phyloP scores from a whole-genome alignment of 2,797 vertebrate genomes.

The Astyanax mexicanus region DNA sequence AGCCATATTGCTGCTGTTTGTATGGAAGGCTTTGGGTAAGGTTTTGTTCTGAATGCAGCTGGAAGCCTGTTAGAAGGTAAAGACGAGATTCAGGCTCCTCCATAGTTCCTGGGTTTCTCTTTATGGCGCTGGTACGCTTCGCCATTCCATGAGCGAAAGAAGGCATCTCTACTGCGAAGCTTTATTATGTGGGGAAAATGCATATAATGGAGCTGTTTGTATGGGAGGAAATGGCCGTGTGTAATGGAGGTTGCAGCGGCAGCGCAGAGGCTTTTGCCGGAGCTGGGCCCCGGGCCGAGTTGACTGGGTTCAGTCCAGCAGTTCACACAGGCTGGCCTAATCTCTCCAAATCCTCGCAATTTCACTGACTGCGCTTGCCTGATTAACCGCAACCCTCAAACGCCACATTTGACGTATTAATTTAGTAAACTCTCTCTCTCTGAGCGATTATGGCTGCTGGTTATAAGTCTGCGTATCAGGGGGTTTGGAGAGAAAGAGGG shows the following conservation, averaged over 20 bases:
- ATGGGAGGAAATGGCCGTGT: slow-evolving; percentile 56
- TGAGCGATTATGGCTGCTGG: slow-evolving; percentile 54
- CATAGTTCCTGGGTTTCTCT: slow-evolving; percentile 6
- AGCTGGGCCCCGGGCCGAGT: slow-evolving; percentile 57
- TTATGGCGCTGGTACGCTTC: slow-evolving; percentile 7
- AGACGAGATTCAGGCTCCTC: slow-evolving; percentile 35
- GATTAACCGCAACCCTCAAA: slow-evolving; percentile 75
- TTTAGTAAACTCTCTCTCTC: slow-evolving; percentile 70
- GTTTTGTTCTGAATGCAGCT: slow-evolving; percentile 7
- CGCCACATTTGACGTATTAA: slow-evolving; percentile 75
- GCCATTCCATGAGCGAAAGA: slow-evolving; percentile 18
- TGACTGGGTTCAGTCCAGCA: slow-evolving; percentile 72
- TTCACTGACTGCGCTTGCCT: slow-evolving; percentile 73
- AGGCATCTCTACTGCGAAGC: background rate
- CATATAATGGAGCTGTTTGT: slow-evolving; percentile 32
- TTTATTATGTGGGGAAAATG: slow-evolving; percentile 35
- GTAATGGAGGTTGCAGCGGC: slow-evolving; percentile 68
- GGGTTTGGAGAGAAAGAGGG: background rate
- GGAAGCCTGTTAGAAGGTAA: too few relatives aligned
- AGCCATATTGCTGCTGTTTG: background rate
- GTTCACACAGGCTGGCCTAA: slow-evolving; percentile 75
- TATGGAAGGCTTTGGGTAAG: slow-evolving; percentile 36
- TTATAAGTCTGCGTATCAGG: slow-evolving; percentile 59
- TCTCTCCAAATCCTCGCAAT: slow-evolving; percentile 77
- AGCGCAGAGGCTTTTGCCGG: slow-evolving; percentile 72